A percentile compares a stretch with the other conserved stretches of the same genome.
These are phyloP conservation scores for Machaerirhynchus nigripectus DNA, from an alignment of 2,113 vertebrate genomes.

Conservation along the genomic window DNA sequence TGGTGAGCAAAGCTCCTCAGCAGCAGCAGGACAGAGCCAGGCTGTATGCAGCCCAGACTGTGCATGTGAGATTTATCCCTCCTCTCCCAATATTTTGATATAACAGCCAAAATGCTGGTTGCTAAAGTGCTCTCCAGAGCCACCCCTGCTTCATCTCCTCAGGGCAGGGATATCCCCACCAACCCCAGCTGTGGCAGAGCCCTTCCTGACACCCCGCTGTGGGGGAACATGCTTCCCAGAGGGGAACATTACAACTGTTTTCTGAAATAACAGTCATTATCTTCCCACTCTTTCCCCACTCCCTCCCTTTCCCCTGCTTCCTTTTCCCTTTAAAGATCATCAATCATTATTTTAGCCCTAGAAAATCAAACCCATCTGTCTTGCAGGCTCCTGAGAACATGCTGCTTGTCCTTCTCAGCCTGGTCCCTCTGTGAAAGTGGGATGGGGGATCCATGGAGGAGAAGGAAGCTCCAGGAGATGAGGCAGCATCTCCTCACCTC, in stretches of 20 bases:
- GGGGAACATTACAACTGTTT: background rate
- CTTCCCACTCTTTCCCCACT: background rate
- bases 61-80: background rate
- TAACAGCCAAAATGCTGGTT: background rate
- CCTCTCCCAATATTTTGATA: background rate
- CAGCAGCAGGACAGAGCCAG: background rate
- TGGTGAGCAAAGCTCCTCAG: background rate
- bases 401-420: background rate
- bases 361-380: slow-evolving; percentile 50
- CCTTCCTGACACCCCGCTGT: background rate
- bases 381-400: background rate
- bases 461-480: background rate
- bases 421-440: too few species aligned
- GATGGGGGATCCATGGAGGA: background rate
- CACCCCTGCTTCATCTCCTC: background rate
- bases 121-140: background rate
- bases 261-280: slow-evolving; percentile 31
- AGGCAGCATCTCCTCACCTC: background rate
- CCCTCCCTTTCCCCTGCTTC: background rate
- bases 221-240: background rate
- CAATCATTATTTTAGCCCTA: slow-evolving; percentile 49
- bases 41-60: background rate
- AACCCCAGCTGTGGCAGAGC: background rate
- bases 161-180: background rate
- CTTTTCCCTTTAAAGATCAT: slow-evolving; percentile 41